Base-by-base conservation (phyloP, 2,113 vertebrate species). In the Meriones unguiculatus region DNA sequence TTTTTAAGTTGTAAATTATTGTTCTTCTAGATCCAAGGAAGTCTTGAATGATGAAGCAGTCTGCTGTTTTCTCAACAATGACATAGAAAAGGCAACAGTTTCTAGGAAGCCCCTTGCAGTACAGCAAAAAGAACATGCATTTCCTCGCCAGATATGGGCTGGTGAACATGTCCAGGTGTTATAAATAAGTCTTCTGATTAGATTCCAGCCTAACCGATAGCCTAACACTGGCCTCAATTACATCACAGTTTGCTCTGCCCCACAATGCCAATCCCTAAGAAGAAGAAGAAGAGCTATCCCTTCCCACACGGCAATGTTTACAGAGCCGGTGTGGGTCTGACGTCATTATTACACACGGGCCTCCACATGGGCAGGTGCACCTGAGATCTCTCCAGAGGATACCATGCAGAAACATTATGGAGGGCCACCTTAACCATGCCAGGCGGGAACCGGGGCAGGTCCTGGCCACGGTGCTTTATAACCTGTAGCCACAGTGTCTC, bases 1-100 rank as follows among this genome's bases (percentile, higher is more conserved):
- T 25, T 54, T 90, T 78, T 65, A 7, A 64, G 41, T 41, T 82
- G 81, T 92, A 75, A 82, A 91, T 82, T 85, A 87, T 78, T 95
- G 35, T 75, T 94, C 70, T 62, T 70, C 46, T 0, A 78, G 24
- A 57, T 65, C 59, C 70, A 64, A 94, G 73, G 9, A 87, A 87
- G 62, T 13, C 93, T 11, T 50, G 32, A 89, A 88, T 28, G n/a
- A 52, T 1, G 85, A 59, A 91, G 52, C 24, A 70, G 38, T 15
- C 94, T 28, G 41, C n/a, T 93, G 14, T 18, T 80, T 81, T 28
- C n/a, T 78, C 82, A 67, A 11, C 12, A 59, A 73, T n/a, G n/a
- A 72, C 93, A 87, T 0, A 65, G 41, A 97, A 94, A 84, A 85
- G 73, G 13, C 30, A 41, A 41, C n/a, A 54, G 57, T 80, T 88